Evolutionary conservation across 1,140 invertebrate species (phyloP).

Genomic region (Ips nitidus): DNA sequence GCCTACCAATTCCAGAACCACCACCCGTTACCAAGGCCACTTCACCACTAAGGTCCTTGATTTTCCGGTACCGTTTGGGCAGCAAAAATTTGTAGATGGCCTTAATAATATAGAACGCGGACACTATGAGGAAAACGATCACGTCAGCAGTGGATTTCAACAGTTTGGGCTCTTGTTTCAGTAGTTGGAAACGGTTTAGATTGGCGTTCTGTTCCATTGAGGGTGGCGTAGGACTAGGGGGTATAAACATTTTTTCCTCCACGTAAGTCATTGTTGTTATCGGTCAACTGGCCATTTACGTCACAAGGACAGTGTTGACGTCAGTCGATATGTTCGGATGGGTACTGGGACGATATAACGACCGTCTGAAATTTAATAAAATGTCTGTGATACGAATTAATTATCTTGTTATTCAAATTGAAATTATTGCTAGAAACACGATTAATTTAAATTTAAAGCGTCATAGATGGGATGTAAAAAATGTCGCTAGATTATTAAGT

Average conservation of each 20-base stretch:
- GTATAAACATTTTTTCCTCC: conserved; percentile 24
- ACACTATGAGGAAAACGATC: conserved; percentile 62
- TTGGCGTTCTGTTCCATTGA: not conserved
- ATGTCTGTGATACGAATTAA: too few species aligned
- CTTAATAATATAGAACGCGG: conserved; percentile 54
- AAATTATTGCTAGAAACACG: too few species aligned
- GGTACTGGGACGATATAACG: too few species aligned
- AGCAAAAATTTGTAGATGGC: conserved; percentile 51
- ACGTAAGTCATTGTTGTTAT: conserved; percentile 23
- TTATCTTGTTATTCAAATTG: too few species aligned
- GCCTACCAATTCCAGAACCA: conserved; percentile 83
- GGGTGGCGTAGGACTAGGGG: conserved; percentile 16
- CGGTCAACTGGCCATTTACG: too few species aligned
- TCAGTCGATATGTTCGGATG: too few species aligned
- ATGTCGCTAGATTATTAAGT: too few species aligned
- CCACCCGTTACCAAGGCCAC: conserved; percentile 86
- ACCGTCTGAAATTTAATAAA: too few species aligned
- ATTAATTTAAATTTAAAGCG: too few species aligned
- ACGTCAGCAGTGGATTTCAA: conserved; percentile 61
- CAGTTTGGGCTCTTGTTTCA: conserved; percentile 35
- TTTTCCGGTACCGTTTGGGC: conserved; percentile 53
- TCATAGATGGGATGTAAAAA: too few species aligned
- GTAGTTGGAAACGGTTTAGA: not conserved
- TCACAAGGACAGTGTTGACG: too few species aligned
- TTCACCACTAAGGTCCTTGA: conserved; percentile 68